Percentiles rank a stretch among this genome's conserved stretches.
These are phyloP conservation scores for Thelaira solivaga DNA, from an alignment of 2,888 invertebrate genomes.

Conservation along the genomic window DNA sequence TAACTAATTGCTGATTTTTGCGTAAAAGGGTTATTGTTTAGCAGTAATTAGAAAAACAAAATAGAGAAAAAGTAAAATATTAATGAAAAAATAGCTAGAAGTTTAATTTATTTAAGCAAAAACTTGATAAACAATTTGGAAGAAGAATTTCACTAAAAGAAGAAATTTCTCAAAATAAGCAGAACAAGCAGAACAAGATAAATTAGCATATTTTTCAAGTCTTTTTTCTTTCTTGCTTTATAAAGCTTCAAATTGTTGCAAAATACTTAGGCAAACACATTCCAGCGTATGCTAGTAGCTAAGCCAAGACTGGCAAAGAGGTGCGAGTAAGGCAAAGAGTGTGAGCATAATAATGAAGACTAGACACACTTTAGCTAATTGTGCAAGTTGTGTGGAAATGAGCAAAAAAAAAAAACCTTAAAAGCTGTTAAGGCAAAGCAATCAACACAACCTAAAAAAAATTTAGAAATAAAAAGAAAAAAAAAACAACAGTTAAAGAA, in stretches of 20 bases:
- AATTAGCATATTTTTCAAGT: slow-evolving; percentile 33
- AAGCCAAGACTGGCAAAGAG: background rate
- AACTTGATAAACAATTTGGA: slow-evolving; percentile 19
- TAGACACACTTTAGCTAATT: slow-evolving; percentile 66
- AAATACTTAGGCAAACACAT: background rate
- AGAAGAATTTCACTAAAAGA: background rate
- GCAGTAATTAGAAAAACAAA: slow-evolving; percentile 8
- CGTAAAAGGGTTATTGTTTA: background rate
- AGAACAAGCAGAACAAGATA: slow-evolving; percentile 28
- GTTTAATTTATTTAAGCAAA: slow-evolving; percentile 3
- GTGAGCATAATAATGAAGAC: slow-evolving; percentile 49
- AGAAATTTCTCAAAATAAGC: slow-evolving; percentile 16
- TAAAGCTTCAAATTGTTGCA: background rate
- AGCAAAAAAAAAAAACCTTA: slow-evolving; percentile 15
- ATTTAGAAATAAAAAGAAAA: background rate
- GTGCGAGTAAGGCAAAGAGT: background rate
- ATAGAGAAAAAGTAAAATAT: background rate
- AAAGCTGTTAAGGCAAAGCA: slow-evolving; percentile 51
- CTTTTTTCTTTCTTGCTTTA: background rate
- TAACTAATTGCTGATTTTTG: no score
- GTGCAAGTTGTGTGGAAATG: slow-evolving; percentile 56
- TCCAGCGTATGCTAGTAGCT: background rate
- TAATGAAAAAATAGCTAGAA: slow-evolving; percentile 6
- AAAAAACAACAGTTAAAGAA: slow-evolving; percentile 6
- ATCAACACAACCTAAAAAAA: slow-evolving; percentile 44